phyloP scores from a whole-genome alignment of 2,113 vertebrate genomes.

The Apus apus region DNA sequence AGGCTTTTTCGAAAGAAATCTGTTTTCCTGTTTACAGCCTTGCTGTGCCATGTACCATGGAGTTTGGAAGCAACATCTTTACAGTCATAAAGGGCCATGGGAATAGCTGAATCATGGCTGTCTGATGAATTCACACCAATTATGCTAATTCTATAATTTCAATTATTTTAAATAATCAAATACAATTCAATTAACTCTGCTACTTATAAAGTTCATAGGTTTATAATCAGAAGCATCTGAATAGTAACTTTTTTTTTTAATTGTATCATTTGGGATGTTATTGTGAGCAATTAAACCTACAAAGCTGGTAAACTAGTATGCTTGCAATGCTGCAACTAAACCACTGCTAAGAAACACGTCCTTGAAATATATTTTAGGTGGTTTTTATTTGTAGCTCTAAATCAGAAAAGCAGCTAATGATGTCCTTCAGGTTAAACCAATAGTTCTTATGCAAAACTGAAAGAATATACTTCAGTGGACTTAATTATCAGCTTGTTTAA shows the following conservation, averaged over 20 bases:
- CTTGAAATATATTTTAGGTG: not conserved
- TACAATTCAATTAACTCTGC: not conserved
- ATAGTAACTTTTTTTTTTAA: not conserved
- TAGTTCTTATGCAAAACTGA: not conserved
- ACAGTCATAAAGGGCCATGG: not conserved
- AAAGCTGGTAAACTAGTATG: not conserved
- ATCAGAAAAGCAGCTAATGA: not conserved
- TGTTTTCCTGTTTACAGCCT: not conserved
- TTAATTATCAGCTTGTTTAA: not conserved
- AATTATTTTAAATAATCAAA: constrained; percentile 25
- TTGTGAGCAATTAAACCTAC: not conserved
- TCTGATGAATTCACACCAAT: not conserved
- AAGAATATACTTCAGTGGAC: not conserved
- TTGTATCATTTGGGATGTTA: not conserved
- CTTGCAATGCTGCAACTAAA: not conserved
- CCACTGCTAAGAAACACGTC: not conserved
- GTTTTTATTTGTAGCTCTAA: not conserved
- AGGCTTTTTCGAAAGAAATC: not conserved
- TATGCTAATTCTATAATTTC: not conserved
- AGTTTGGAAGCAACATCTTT: not conserved
- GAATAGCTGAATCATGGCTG: not conserved
- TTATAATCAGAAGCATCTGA: not conserved
- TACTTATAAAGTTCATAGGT: not conserved
- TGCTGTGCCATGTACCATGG: fast-evolving
- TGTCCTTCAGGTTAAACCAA: not conserved